Base-by-base conservation (phyloP, 2,888 invertebrate genomes). In the Pemphredon lugubris region DNA sequence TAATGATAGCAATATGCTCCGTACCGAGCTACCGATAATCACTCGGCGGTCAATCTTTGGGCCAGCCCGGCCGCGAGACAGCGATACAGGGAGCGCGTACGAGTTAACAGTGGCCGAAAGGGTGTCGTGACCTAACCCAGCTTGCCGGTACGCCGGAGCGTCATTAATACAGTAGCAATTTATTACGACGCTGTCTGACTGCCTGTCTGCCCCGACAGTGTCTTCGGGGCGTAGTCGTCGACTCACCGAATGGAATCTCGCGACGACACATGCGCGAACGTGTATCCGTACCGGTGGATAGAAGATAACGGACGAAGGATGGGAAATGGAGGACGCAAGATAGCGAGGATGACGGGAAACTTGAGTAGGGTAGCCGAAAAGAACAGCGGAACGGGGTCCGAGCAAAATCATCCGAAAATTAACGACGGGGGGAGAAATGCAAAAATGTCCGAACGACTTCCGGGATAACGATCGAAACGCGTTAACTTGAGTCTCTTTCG, bases 161-260 rank as follows among this genome's bases (percentile, higher is more conserved):
- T 85, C 86, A 83, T 86, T 86, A 89, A 85, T 86, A 84, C 86
- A 83, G 83, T 87, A 85, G 86, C 85, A 87, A 88, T 88, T 88
- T 88, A 88, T 88, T 86, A 88, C 84, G 76, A 76, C 73, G 75
- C 84, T 83, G 87, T 87, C 84, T 82, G 77, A 78, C 81, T 76
- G 77, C 67, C 81, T 84, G 83, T 83, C 83, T 77, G 69, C 69
- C 55, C 51, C 73, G 73, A 75, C 68, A 67, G 78, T 72, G 79
- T 84, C 84, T 79, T 75, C 73, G 51, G 83, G 83, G 83, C 70
- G 75, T 82, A 75, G 68, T 75, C 75, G 75, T 75, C 78, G 70
- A 66, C 80, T 61, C 55, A 54, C 58, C 47, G 58, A 39, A 47
- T 53, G 53, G 73, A 70, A 67, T 69, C 73, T 58, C 39, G 14